These are phyloP conservation scores for Campaea margaritaria DNA, from an alignment of 2,888 invertebrate genomes.

Conservation along the genomic window DNA sequence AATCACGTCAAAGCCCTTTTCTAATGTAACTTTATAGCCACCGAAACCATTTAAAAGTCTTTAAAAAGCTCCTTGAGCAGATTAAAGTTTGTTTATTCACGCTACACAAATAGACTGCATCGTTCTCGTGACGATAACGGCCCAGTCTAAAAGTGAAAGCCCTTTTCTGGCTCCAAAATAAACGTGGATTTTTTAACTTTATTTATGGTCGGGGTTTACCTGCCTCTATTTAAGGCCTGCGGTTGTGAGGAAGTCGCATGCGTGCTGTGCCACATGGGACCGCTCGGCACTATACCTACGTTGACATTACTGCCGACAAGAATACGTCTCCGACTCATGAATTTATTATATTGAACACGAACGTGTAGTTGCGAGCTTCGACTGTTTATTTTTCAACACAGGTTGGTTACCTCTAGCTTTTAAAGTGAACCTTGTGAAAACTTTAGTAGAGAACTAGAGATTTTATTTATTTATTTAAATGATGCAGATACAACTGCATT, in stretches of 20 bases:
- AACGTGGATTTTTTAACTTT: slow-evolving; percentile 15
- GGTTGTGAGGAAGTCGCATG: slow-evolving; percentile 15
- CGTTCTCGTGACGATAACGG: slow-evolving; percentile 16
- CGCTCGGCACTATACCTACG: slow-evolving; percentile 1
- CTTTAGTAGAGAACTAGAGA: too few relatives aligned
- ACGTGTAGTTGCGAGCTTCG: slow-evolving; percentile 3
- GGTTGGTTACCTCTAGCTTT: background rate
- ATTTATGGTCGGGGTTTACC: slow-evolving; percentile 15
- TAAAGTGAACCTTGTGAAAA: background rate
- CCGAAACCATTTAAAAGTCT: slow-evolving; percentile 11
- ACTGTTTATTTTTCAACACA: slow-evolving; percentile 10
- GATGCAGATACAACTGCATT: background rate
- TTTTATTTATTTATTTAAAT: too few relatives aligned
- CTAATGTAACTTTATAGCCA: slow-evolving; percentile 7
- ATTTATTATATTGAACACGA: slow-evolving; percentile 10
- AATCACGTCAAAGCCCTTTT: background rate
- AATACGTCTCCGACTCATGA: slow-evolving; percentile 16
- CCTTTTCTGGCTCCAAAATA: slow-evolving; percentile 14
- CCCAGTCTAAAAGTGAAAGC: slow-evolving; percentile 15
- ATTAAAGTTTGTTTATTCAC: slow-evolving; percentile 24
- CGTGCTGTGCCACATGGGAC: slow-evolving; percentile 14
- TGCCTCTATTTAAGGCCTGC: slow-evolving; percentile 9
- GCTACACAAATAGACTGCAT: slow-evolving; percentile 25
- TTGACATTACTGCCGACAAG: slow-evolving; percentile 7
- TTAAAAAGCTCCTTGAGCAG: slow-evolving; percentile 9